Base-by-base conservation (phyloP, 2,888 invertebrate genomes). In the Tenthredo distinguenda region DNA sequence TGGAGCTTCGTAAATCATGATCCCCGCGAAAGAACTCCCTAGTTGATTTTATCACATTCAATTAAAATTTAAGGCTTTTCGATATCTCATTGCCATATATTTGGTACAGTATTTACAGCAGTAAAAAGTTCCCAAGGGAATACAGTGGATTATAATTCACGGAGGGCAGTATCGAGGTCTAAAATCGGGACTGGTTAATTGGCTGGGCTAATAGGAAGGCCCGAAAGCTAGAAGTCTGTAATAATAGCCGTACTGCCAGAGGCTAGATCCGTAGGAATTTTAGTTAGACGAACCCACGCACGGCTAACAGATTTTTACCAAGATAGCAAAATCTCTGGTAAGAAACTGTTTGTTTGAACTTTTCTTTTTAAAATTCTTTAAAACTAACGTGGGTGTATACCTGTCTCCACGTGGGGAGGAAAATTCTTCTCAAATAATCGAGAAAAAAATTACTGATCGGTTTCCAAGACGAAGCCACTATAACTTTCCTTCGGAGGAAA, bases 171-270 rank as follows among this genome's bases (percentile, higher is more conserved):
- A 77, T 77, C 77, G 37, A 55, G 50, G 77, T 31, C 50, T 77
- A 47, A 47, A 77, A 77, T 77, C 77, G 37, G 77, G 31, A 50
- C 50, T 26, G 77, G 50, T 77, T 77, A 77, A 77, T 77, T 77
- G 55, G 50, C 50, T 77, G 77, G 77, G 77, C n/a, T 77, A 77
- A 77, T 77, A 55, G 77, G 55, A 1, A 77, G 50, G 10, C 50
- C 77, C 77, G 21, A 55, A 55, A 77, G 47, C 77, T 50, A 77
- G 55, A 77, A 50, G 50, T 50, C n/a, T 55, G 77, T 77, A 77
- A 47, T 77, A 77, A 77, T 77, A 77, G 77, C 77, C 77, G 43
- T 26, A 77, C 55, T 43, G 77, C 77, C 50, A 55, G 77, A 77
- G 77, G 77, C 50, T 77, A 77, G 77, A 50, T 50, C n/a, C 31